Conservation (phyloP, 64 coral and sea anemone genomes). For the Catalaphyllia jardinei region DNA sequence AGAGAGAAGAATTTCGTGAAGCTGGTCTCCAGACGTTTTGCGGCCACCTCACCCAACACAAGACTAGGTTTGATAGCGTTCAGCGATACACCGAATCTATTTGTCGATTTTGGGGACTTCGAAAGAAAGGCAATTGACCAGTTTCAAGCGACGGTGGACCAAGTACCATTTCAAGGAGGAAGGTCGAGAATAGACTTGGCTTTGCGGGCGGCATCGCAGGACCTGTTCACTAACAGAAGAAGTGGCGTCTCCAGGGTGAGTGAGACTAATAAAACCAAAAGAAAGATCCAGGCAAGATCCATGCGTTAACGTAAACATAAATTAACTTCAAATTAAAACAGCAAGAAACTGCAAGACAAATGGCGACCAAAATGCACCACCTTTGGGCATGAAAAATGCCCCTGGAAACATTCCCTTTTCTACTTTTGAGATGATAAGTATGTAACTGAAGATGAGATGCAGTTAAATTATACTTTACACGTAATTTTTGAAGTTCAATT, state of each 20-base stretch:
- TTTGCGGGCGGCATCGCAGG: slow-evolving; percentile 44
- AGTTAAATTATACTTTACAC: too few relatives aligned
- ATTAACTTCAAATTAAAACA: too few relatives aligned
- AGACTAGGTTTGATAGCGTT: slow-evolving; percentile 76
- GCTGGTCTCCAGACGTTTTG: slow-evolving; percentile 65
- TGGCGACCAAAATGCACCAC: too few relatives aligned
- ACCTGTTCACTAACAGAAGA: slow-evolving; percentile 64
- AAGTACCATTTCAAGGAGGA: slow-evolving; percentile 62
- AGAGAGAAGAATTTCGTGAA: slow-evolving; percentile 86
- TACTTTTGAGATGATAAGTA: too few relatives aligned
- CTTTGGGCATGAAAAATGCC: too few relatives aligned
- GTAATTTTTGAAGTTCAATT: too few relatives aligned
- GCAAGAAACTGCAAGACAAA: too few relatives aligned
- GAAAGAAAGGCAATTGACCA: slow-evolving; percentile 26
- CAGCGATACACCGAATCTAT: slow-evolving; percentile 72
- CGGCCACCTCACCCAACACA: slow-evolving; percentile 58
- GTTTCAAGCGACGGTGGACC: slow-evolving; percentile 65
- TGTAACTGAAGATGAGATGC: too few relatives aligned
- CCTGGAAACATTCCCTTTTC: too few relatives aligned
- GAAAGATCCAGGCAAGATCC: too few relatives aligned
- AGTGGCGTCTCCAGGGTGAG: slow-evolving; percentile 56
- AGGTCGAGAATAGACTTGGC: slow-evolving; percentile 84
- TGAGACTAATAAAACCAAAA: not conserved
- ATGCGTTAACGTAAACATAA: too few relatives aligned
- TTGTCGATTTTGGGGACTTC: slow-evolving; percentile 67